phyloP scores from a whole-genome alignment of 2,888 invertebrate genomes.

The Parapristionchus giblindavisi region DNA sequence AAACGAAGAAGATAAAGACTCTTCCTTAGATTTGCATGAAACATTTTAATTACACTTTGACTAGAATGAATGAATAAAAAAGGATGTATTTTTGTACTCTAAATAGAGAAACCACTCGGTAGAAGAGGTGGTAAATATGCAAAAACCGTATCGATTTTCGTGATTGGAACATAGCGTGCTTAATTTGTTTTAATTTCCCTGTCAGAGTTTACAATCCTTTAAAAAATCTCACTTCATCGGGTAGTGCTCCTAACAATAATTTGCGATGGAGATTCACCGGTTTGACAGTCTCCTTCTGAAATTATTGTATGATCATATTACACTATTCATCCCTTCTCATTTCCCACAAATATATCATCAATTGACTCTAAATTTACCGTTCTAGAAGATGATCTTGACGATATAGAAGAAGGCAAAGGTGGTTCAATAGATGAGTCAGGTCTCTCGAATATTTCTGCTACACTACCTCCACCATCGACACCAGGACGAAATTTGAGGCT shows the following conservation, averaged over 20 bases:
- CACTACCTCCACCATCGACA: background rate
- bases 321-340: constrained; percentile 32
- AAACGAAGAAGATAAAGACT: too few relatives aligned
- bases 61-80: too few relatives aligned
- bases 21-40: too few relatives aligned
- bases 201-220: background rate
- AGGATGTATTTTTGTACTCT: too few relatives aligned
- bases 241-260: constrained; percentile 21
- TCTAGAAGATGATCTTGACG: constrained; percentile 13
- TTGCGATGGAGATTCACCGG: constrained; percentile 41
- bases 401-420: constrained; percentile 23
- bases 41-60: too few relatives aligned
- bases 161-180: too few relatives aligned
- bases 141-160: too few relatives aligned
- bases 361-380: too few relatives aligned
- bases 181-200: too few relatives aligned
- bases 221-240: constrained; percentile 24
- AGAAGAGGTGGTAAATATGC: too few relatives aligned
- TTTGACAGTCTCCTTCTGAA: constrained; percentile 11
- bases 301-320: background rate
- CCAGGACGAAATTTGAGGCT: constrained; percentile 51
- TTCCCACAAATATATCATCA: too few relatives aligned
- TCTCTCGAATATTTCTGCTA: constrained; percentile 49
- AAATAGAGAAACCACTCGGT: too few relatives aligned
- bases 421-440: constrained; percentile 48